Conservation (phyloP, 2,888 invertebrate genomes). For the Galeopsomyia nigrocyanea region DNA sequence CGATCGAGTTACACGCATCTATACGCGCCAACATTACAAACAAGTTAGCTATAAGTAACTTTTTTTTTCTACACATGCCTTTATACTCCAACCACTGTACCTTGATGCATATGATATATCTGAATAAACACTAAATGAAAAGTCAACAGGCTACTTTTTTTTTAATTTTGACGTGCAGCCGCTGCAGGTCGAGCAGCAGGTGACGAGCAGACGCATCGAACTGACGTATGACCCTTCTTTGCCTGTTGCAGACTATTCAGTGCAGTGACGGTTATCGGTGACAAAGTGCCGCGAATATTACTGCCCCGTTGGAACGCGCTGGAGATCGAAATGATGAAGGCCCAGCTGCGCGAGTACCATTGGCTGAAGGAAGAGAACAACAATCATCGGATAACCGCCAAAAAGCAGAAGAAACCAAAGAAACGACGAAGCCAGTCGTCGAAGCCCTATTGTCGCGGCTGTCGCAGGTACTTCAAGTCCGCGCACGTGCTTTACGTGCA, state of each 20-base stretch:
- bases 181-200: too few species aligned
- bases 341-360: conserved; percentile 32
- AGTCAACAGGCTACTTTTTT: too few species aligned
- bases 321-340: conserved; percentile 45
- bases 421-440: not conserved
- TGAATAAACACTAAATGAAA: too few species aligned
- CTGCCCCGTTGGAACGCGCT: conserved; percentile 35
- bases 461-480: conserved; percentile 18
- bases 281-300: conserved; percentile 28
- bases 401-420: not conserved
- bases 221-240: conserved; percentile 35
- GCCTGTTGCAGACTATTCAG: conserved; percentile 43
- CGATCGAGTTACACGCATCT: too few species aligned
- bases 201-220: conserved; percentile 8
- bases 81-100: too few species aligned
- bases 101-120: too few species aligned
- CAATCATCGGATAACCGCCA: not conserved
- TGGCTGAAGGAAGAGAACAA: conserved; percentile 25
- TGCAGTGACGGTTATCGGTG: conserved; percentile 2
- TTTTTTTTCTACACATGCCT: too few species aligned
- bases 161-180: too few species aligned
- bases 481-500: not conserved
- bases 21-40: too few species aligned
- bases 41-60: too few species aligned
- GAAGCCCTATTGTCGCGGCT: conserved; percentile 12